Evolutionary conservation across 2,888 invertebrate species (phyloP), one percentile per base, ranked within the genome.

Genomic region (Allophyes oxyacanthae): DNA sequence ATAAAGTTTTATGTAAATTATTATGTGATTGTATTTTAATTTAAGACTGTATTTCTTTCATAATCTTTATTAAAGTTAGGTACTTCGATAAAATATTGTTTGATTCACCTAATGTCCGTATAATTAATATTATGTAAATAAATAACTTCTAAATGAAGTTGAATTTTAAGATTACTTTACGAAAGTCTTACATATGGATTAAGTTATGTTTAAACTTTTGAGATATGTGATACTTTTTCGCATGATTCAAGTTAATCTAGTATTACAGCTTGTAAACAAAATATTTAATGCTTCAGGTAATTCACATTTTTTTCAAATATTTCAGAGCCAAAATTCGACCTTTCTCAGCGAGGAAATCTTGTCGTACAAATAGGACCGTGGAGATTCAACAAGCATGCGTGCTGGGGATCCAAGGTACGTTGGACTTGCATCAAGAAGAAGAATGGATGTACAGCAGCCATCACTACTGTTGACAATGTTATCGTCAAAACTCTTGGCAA

Each of bases 371-470:
- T 94, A 34, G 94, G 93, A 0, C 86, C 89, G 36, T 92, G 92
- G 92, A 83, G 93, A 1, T 94, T 92, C 74, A 92, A 92, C 76
- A 92, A 92, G 70, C 92, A 93, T 67, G 90, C 92, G 0, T 87
- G 87, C 51, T 92, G 92, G 91, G 93, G 93, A 6, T 86, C 91
- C 48, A 92, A 92, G 72, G 86, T 91, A 1, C 89, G 93, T 9
- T 94, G 93, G 93, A 90, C 91, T 0, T 94, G 94, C 72, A 91
- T 92, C 72, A 93, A 93, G 76, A 94, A 92, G 84, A 93, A 92
- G 73, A 85, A 74, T 11, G 92, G 93, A 0, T 94, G 93, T 60
- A 91, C 85, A 2, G 93, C 93, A 3, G 82, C 92, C 30, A 89
- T 93, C 48, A 93, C 93, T 14, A 92, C 93, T 0, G 83, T 91